phyloP scores from a whole-genome alignment of 2,888 invertebrate genomes.

The Tipula helvola region DNA sequence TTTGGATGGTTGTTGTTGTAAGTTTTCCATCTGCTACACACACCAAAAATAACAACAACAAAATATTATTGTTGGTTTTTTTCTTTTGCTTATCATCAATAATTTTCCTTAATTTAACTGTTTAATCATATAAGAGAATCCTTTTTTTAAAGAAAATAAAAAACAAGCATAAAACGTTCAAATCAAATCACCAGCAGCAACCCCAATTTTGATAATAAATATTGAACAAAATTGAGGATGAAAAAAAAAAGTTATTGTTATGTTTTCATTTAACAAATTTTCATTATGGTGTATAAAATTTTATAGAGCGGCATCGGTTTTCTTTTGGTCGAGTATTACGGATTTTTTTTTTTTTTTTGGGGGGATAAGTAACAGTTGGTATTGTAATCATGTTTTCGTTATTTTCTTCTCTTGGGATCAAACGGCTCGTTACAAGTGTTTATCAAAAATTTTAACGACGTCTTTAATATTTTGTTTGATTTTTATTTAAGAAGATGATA shows the following conservation, averaged over 20 bases:
- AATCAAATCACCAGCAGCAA: background rate
- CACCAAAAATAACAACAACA: background rate
- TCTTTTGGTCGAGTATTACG: background rate
- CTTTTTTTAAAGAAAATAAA: background rate
- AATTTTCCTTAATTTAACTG: background rate
- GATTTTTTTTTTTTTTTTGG: background rate
- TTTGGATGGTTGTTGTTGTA: background rate
- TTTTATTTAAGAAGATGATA: background rate
- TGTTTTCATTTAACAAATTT: conserved; percentile 4
- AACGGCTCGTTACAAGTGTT: background rate
- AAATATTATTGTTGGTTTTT: background rate
- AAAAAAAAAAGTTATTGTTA: background rate
- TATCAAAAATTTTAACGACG: background rate
- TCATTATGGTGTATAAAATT: background rate
- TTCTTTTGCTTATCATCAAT: background rate
- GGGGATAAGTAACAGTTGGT: background rate
- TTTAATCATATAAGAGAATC: background rate
- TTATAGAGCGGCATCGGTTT: background rate
- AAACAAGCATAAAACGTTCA: background rate
- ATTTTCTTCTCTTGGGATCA: background rate
- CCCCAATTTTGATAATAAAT: conserved; percentile 4
- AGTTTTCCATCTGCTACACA: background rate
- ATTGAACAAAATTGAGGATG: background rate
- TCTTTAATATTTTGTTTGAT: background rate
- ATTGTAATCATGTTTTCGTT: background rate